A percentile compares a stretch with the other conserved stretches of the same genome.
These are phyloP conservation scores for Drosophila ohnishii DNA, from an alignment of 1,140 invertebrate genomes.

Conservation along the genomic window DNA sequence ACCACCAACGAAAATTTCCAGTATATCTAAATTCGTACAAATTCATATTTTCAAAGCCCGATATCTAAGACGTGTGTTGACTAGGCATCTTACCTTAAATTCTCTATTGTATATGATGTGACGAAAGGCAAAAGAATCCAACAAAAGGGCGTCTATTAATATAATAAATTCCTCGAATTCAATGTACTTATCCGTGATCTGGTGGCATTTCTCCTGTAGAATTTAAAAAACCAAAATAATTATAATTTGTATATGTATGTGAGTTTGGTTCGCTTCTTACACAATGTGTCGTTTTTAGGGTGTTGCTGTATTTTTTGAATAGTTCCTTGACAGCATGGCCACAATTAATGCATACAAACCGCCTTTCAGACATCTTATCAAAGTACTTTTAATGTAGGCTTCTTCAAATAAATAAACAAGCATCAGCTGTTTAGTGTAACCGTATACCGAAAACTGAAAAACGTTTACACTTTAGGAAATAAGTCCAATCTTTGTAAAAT, in stretches of 20 bases:
- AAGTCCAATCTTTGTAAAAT: background rate
- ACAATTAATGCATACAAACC: constrained; percentile 88
- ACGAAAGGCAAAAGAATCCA: constrained; percentile 91
- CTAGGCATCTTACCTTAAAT: constrained; percentile 85
- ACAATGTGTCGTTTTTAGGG: constrained; percentile 88
- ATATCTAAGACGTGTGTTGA: background rate
- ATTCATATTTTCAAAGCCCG: background rate
- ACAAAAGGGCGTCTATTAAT: constrained; percentile 90
- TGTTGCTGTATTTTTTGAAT: constrained; percentile 87
- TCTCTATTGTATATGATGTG: constrained; percentile 91
- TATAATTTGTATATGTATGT: background rate
- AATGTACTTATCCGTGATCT: constrained; percentile 93
- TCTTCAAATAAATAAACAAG: constrained; percentile 18
- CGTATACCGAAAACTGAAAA: background rate
- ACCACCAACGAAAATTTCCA: constrained; percentile 86
- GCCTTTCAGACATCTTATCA: constrained; percentile 23
- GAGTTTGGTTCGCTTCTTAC: constrained; percentile 83
- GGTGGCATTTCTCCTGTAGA: constrained; percentile 87
- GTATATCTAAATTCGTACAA: constrained; percentile 84
- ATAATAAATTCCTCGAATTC: constrained; percentile 94
- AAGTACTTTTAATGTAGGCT: background rate
- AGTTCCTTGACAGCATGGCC: constrained; percentile 86
- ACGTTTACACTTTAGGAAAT: background rate
- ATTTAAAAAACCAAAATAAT: background rate
- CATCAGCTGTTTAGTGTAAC: constrained; percentile 30